Conservation (phyloP, 2,888 invertebrate species). For the Dynastes tityus region DNA sequence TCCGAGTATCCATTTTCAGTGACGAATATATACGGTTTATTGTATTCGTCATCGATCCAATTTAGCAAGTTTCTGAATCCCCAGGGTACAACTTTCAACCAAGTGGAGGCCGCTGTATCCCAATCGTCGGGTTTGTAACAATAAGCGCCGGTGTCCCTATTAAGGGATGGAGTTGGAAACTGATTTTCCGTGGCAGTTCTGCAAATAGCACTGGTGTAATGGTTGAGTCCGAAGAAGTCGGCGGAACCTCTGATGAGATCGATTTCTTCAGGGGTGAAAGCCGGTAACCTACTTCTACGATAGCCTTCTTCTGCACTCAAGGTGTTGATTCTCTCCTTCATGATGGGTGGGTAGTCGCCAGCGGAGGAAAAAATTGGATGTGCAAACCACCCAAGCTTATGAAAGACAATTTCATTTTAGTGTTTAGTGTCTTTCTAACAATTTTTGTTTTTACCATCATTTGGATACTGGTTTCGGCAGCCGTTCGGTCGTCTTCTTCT, state of each 20-base stretch:
- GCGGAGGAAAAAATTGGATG: conserved; percentile 77
- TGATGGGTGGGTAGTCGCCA: conserved; percentile 79
- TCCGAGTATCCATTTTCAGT: conserved; percentile 75
- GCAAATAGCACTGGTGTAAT: conserved; percentile 73
- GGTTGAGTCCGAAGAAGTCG: conserved; percentile 84
- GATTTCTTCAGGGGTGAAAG: conserved; percentile 76
- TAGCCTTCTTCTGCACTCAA: conserved; percentile 76
- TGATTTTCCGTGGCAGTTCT: no score
- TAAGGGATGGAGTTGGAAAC: conserved; percentile 65
- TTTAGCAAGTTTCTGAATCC: conserved; percentile 77
- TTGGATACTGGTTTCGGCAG: conserved; percentile 72
- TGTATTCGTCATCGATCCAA: conserved; percentile 76
- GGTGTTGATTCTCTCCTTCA: conserved; percentile 74
- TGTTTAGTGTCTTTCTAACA: neutral
- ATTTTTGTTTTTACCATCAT: conserved; percentile 69
- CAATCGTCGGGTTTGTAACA: conserved; percentile 16
- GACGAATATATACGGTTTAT: conserved; percentile 74
- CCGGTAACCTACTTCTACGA: conserved; percentile 75
- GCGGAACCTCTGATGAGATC: conserved; percentile 74
- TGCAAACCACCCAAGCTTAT: conserved; percentile 77
- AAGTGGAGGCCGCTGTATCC: conserved; percentile 27
- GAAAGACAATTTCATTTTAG: conserved; percentile 57
- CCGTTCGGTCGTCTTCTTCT: conserved; percentile 70
- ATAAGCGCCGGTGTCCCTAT: conserved; percentile 64
- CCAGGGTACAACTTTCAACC: conserved; percentile 73